Evolutionary conservation across 1,140 invertebrate genomes (phyloP), one percentile per base, ranked within the genome.

Genomic region (Belonocnema kinseyi): DNA sequence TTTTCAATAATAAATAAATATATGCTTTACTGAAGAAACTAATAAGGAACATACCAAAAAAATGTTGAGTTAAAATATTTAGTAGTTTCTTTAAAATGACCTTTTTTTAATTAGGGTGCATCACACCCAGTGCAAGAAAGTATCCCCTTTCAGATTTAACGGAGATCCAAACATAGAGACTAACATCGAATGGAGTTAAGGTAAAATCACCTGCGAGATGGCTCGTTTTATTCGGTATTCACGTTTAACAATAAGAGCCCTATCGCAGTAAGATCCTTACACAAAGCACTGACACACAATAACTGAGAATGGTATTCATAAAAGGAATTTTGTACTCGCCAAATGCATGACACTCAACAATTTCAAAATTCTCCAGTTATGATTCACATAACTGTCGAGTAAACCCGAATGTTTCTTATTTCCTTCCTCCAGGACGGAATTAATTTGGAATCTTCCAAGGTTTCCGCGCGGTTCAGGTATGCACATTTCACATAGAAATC

Each of bases 291-390:
- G 33, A 40, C 26, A 33, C n/a, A 66, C 14, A 33, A 13, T 33
- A 66, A 40, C 61, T 54, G 61, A 66, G 40, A 66, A 66, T 66
- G 16, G 33, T 26, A 66, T 66, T 66, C 61, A 21, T 66, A 66
- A 66, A 66, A 66, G 61, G 26, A 16, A 40, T 66, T 66, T 66
- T 66, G 61, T 66, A 66, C 21, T n/a, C 13, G 26, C 61, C 61
- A 66, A 66, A 40, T 66, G 26, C n/a, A 66, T 46, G 26, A 66
- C n/a, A 66, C 61, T 66, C 26, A 66, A 66, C 61, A 46, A 40
- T n/a, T 33, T 66, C 61, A 66, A 40, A 8, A 66, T 66, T 14
- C 14, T n/a, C 61, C 13, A 8, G 61, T 40, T 66, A 66, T 40
- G 40, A 66, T 66, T 26, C 26, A 66, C 61, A 66, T 66, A 66